These are phyloP conservation scores for Epizoanthus fatuus DNA, from an alignment of 92 coral and sea anemone genomes.

Conservation along the genomic window DNA sequence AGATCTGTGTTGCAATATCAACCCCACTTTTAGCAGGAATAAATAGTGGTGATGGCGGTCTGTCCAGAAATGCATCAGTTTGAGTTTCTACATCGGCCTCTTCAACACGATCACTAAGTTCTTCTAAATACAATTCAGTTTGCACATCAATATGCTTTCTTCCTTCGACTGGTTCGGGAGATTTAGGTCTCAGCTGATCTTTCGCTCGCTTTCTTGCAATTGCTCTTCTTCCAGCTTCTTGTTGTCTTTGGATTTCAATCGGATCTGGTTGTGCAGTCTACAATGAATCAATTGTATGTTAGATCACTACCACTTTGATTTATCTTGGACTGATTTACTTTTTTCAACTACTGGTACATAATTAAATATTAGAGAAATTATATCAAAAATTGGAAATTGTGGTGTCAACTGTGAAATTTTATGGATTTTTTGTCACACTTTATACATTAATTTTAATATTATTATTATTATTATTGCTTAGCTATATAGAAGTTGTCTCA, in stretches of 20 bases:
- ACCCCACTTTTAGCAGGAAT: slow-evolving; percentile 99
- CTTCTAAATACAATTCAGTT: slow-evolving; percentile 96
- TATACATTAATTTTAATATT: too few species aligned
- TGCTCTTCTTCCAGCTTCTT: slow-evolving; percentile 96
- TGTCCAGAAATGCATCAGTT: slow-evolving; percentile 97
- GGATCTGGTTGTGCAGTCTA: slow-evolving; percentile 99
- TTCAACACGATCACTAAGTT: slow-evolving; percentile 96
- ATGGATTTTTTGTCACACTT: too few species aligned
- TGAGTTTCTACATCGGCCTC: slow-evolving; percentile 99
- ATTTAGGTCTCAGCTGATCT: slow-evolving; percentile 90
- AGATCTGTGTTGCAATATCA: slow-evolving; percentile 97
- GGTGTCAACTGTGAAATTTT: too few species aligned
- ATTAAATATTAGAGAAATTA: too few species aligned
- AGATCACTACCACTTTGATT: neutral
- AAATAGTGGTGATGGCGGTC: slow-evolving; percentile 96
- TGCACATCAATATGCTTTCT: slow-evolving; percentile 99
- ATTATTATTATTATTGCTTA: too few species aligned
- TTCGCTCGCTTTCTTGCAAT: slow-evolving; percentile 97
- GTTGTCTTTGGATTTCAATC: slow-evolving; percentile 97
- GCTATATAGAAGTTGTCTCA: too few species aligned
- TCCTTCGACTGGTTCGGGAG: slow-evolving; percentile 98
- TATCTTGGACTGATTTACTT: too few species aligned
- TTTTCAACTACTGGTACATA: too few species aligned
- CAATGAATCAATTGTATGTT: neutral
- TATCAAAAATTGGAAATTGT: too few species aligned